phyloP scores from a whole-genome alignment of 2,113 vertebrate genomes.

The Cottus gobio region DNA sequence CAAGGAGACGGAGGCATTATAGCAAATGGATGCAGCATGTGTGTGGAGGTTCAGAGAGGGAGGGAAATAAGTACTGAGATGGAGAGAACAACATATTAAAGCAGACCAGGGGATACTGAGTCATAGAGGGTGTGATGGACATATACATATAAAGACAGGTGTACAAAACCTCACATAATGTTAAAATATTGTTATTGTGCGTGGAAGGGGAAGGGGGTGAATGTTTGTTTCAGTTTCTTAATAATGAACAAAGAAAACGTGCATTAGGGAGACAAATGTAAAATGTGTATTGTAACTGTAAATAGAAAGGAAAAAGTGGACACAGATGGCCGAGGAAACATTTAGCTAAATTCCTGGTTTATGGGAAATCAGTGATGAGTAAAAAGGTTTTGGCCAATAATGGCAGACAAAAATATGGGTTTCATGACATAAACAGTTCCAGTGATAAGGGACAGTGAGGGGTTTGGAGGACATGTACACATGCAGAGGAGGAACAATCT shows the following conservation, averaged over 20 bases:
- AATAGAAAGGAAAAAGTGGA: background rate
- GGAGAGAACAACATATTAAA: conserved; percentile 15
- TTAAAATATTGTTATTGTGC: background rate
- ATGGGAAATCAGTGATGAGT: background rate
- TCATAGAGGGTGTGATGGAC: background rate
- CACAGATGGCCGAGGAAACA: background rate
- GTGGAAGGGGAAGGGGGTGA: background rate
- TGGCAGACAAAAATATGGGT: background rate
- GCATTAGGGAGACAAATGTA: too few relatives aligned
- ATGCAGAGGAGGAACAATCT: background rate
- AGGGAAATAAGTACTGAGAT: conserved; percentile 15
- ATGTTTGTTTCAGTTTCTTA: background rate
- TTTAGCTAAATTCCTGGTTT: background rate
- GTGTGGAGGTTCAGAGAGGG: conserved; percentile 37
- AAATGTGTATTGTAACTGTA: background rate
- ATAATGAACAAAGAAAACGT: background rate
- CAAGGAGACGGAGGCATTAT: conserved; percentile 34
- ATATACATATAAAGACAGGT: background rate
- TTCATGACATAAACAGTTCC: background rate
- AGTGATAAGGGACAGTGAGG: background rate
- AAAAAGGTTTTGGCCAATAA: background rate
- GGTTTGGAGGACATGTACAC: background rate
- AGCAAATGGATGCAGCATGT: conserved; percentile 67
- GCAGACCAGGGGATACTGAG: background rate
- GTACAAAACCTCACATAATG: background rate